These are phyloP conservation scores for Apis laboriosa DNA, from an alignment of 1,140 invertebrate species.

Conservation along the genomic window DNA sequence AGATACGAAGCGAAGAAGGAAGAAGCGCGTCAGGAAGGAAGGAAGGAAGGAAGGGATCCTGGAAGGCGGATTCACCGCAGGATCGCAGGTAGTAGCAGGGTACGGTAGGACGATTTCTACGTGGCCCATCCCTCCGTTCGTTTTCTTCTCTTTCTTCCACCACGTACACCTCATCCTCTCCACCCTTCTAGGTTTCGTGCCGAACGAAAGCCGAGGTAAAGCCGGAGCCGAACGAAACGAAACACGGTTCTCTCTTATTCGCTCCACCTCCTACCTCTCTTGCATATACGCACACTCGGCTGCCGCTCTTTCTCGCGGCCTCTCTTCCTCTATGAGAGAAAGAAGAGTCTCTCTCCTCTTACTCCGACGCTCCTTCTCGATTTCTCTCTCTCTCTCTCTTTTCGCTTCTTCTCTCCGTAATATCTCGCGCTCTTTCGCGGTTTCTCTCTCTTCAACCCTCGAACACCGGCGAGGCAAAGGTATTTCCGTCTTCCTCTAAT, in stretches of 20 bases:
- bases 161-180: constrained; percentile 42
- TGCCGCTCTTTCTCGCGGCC: constrained; percentile 28
- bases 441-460: constrained; percentile 49
- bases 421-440: constrained; percentile 35
- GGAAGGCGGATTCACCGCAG: constrained; percentile 66
- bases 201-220: constrained; percentile 68
- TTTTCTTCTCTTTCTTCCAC: constrained; percentile 65
- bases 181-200: constrained; percentile 69
- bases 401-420: neutral
- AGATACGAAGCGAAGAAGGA: constrained; percentile 46
- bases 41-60: constrained; percentile 66
- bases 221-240: constrained; percentile 75
- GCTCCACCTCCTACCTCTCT: constrained; percentile 65
- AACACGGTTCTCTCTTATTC: constrained; percentile 70
- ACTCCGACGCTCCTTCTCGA: constrained; percentile 23
- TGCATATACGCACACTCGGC: constrained; percentile 29
- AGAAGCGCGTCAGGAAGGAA: constrained; percentile 61
- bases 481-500: constrained; percentile 75
- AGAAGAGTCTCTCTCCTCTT: neutral
- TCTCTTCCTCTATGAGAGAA: constrained; percentile 1
- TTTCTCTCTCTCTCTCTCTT: neutral
- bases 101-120: constrained; percentile 67
- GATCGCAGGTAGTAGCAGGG: constrained; percentile 69
- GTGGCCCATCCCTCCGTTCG: constrained; percentile 63
- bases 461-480: constrained; percentile 51